Evolutionary conservation across 2,888 invertebrate genomes (phyloP).

Genomic region (Rhopalosiphum nymphaeae): DNA sequence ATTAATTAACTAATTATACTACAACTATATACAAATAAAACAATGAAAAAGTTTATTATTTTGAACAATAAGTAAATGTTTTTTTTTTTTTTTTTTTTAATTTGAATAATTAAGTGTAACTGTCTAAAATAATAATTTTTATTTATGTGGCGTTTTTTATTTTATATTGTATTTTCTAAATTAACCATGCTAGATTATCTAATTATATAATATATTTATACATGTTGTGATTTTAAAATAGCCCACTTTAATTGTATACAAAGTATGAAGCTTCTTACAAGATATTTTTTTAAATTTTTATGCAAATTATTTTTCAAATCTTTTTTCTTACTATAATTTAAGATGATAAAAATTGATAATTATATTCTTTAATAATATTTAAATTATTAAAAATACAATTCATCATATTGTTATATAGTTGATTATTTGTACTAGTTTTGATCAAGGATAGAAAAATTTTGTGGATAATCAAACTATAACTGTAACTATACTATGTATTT

Average conservation of each 20-base stretch:
- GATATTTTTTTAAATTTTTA: background rate
- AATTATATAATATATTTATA: background rate
- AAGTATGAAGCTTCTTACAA: background rate
- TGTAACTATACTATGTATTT: background rate
- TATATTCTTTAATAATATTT: background rate
- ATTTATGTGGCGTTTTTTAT: background rate
- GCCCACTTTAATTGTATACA: background rate
- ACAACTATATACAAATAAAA: background rate
- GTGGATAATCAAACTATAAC: background rate
- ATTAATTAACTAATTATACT: background rate
- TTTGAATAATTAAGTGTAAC: too few species aligned
- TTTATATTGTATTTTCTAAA: background rate
- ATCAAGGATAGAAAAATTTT: background rate
- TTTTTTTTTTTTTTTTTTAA: background rate
- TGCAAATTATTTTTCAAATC: background rate
- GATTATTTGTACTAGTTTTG: background rate
- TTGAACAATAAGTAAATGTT: too few species aligned
- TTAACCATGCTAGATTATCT: background rate
- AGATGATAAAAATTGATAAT: background rate
- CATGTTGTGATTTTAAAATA: background rate
- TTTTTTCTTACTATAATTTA: background rate
- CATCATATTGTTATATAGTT: too few species aligned
- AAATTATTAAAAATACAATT: too few species aligned
- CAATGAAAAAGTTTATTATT: background rate
- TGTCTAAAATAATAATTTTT: background rate